Conservation (phyloP, 35 echinoderm and acorn worm species). For the Nesometra sesokonis region DNA sequence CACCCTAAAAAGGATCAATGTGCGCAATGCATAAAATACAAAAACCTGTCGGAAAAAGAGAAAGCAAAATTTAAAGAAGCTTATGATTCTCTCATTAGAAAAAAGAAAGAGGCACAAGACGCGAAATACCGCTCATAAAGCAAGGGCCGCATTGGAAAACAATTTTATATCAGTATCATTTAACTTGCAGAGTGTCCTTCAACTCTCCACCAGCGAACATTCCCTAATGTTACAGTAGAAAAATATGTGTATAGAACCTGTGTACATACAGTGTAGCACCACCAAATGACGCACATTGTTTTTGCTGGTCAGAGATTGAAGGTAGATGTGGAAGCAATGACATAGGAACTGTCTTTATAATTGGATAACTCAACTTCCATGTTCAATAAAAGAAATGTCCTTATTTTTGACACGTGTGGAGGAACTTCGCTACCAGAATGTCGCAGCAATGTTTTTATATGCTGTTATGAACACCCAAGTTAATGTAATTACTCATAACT, state of each 20-base stretch:
- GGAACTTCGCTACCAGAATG: conserved; percentile 38
- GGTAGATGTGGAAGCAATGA: conserved; percentile 35
- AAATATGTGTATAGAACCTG: conserved; percentile 41
- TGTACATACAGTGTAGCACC: conserved; percentile 18
- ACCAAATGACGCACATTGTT: conserved; percentile 36
- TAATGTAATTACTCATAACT: conserved; percentile 27
- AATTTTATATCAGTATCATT: conserved; percentile 28
- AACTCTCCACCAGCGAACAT: conserved; percentile 32
- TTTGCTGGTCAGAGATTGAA: conserved; percentile 32
- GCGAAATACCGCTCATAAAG: conserved; percentile 30
- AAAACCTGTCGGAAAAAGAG: conserved; percentile 22
- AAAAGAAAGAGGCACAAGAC: conserved; percentile 36
- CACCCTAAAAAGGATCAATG: conserved; percentile 50
- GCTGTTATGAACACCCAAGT: conserved; percentile 25
- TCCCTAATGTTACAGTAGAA: conserved; percentile 37
- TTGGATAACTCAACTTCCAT: conserved; percentile 20
- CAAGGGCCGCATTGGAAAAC: conserved; percentile 12
- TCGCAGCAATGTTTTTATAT: conserved; percentile 36
- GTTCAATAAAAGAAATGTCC: conserved; percentile 4
- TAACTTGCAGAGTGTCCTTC: conserved; percentile 33
- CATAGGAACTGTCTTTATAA: conserved; percentile 35
- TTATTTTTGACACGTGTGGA: conserved; percentile 22
- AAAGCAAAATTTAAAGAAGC: conserved; percentile 25
- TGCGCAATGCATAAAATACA: conserved; percentile 28
- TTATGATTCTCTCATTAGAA: conserved; percentile 38